Base-by-base conservation (phyloP, 2,797 vertebrate genomes). In the Megaceryle alcyon region DNA sequence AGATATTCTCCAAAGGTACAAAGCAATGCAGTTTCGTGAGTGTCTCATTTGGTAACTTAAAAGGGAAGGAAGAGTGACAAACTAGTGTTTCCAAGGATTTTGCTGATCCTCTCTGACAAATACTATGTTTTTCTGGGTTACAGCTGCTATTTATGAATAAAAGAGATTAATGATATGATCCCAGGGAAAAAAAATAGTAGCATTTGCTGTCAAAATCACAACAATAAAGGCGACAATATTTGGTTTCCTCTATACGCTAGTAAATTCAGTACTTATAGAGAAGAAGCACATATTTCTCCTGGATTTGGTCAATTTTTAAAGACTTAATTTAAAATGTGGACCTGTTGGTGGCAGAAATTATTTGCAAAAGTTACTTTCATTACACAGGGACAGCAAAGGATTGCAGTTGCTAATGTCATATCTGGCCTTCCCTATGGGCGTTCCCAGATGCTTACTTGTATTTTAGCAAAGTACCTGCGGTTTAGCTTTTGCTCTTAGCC, bases 351-450 rank as follows among this genome's bases (percentile, higher is more conserved):
- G 26, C 23, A 89, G 54, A 94, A 94, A 73, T 76, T 41, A 57
- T 90, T 86, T 84, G 44, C 60, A 59, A 68, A 91, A 88, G 37
- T 88, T 82, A 60, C n/a, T 92, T 80, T 73, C 10, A 33, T 86
- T 73, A 54, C 21, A 43, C 3, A 54, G 26, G 19, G 13, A 60
- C 21, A 56, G 28, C 7, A 86, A 73, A 60, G 4, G 10, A 53
- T 22, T 72, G 8, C 20, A 51, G 39, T n/a, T 86, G 19, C 28
- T 84, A 70, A 21, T 86, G 35, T 63, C 23, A 13, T 57, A 65
- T 33, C 57, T 90, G 76, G 60, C 35, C 25, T 81, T 68, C 37
- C 56, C 23, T 43, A 1, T 66, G 29, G 75, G 66, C 15, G 14
- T 54, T 86, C 20, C 54, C 44, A 39, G 22, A 54, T 83, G 17